These are phyloP conservation scores for Plagodis pulveraria DNA, from an alignment of 2,888 invertebrate species.

Conservation along the genomic window DNA sequence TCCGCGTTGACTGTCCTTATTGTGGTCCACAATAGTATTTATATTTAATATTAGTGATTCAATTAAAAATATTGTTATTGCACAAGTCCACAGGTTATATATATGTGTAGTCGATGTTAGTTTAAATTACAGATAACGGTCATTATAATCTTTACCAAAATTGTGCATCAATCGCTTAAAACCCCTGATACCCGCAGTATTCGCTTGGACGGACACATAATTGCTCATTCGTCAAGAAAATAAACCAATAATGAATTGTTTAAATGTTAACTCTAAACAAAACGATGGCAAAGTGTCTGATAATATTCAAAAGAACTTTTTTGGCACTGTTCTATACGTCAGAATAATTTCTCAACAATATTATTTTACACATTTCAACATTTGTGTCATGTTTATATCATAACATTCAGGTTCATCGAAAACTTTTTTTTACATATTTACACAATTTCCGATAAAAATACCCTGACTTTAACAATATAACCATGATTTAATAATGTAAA, in stretches of 20 bases:
- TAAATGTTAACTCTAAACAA: conserved; percentile 49
- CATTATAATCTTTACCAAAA: conserved; percentile 2
- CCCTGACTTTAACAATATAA: conserved; percentile 59
- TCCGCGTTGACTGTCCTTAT: too few species aligned
- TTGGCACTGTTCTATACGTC: conserved; percentile 44
- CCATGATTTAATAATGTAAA: conserved; percentile 52
- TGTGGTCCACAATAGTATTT: too few species aligned
- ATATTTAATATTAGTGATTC: too few species aligned
- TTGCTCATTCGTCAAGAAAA: conserved; percentile 41
- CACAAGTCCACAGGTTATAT: too few species aligned
- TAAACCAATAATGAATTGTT: conserved; percentile 39
- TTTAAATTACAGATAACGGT: neutral
- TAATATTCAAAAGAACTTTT: conserved; percentile 30
- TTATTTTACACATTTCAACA: conserved; percentile 20
- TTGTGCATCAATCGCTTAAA: conserved; percentile 1
- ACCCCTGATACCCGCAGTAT: conserved; percentile 30
- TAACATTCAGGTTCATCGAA: conserved; percentile 25
- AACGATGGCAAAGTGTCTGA: conserved; percentile 27
- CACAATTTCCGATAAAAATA: conserved; percentile 48
- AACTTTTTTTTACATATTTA: conserved; percentile 31
- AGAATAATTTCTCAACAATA: conserved; percentile 29
- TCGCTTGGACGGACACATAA: conserved; percentile 57
- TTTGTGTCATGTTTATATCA: conserved; percentile 22
- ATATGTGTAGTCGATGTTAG: too few species aligned
- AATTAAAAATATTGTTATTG: too few species aligned